A percentile compares a stretch with the other conserved stretches of the same genome.
These are phyloP conservation scores for Crematogaster levior DNA, from an alignment of 2,888 invertebrate species.

Conservation along the genomic window DNA sequence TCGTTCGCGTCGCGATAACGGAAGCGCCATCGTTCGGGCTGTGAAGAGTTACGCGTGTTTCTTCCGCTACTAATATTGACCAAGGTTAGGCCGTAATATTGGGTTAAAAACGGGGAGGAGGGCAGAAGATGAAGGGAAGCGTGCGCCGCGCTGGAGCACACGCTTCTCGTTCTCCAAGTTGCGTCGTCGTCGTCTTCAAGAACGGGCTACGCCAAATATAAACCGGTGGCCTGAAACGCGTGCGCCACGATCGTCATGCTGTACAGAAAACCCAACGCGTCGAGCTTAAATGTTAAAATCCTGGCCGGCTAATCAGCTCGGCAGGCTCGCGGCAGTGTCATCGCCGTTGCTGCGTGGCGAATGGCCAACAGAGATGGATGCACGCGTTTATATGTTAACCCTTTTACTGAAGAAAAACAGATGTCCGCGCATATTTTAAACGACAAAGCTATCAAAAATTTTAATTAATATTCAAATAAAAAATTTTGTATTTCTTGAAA, in stretches of 20 bases:
- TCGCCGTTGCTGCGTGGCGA: conserved; percentile 62
- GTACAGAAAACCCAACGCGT: conserved; percentile 38
- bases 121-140: not conserved
- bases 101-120: conserved; percentile 23
- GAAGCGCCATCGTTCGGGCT: not conserved
- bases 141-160: conserved; percentile 23
- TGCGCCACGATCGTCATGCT: conserved; percentile 60
- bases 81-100: conserved; percentile 59
- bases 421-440: not conserved
- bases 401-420: conserved; percentile 17
- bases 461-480: not conserved
- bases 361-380: conserved; percentile 72
- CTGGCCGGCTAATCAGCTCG: conserved; percentile 60
- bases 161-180: conserved; percentile 49
- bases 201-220: conserved; percentile 70
- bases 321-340: conserved; percentile 57
- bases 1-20: not conserved
- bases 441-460: not conserved
- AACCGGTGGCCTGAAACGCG: conserved; percentile 67
- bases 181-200: conserved; percentile 41
- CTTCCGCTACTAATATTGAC: conserved; percentile 59
- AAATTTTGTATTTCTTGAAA: not conserved
- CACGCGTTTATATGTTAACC: conserved; percentile 45
- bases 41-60: not conserved
- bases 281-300: conserved; percentile 68